phyloP scores from a whole-genome alignment of 2,888 invertebrate genomes.

The Lasius platythorax region DNA sequence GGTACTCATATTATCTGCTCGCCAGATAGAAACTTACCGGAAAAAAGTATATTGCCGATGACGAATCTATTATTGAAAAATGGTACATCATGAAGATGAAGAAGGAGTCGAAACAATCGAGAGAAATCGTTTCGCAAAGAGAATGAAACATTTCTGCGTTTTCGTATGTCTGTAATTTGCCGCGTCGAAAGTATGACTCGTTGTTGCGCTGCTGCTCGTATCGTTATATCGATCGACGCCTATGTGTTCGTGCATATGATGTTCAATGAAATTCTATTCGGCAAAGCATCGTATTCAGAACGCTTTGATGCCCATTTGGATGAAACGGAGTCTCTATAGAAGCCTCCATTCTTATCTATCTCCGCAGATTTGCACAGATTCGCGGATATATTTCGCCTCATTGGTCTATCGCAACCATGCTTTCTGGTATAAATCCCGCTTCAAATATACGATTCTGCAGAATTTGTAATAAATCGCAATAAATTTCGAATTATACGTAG shows the following conservation, averaged over 20 bases:
- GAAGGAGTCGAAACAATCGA: not conserved
- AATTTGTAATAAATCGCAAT: not conserved
- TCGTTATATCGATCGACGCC: not conserved
- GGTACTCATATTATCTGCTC: not conserved
- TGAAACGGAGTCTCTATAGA: not conserved
- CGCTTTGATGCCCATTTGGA: not conserved
- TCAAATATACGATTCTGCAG: not conserved
- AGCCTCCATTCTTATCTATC: not conserved
- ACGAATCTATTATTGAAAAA: not conserved
- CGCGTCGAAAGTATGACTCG: not conserved
- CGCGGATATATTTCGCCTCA: not conserved
- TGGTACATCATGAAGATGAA: not conserved
- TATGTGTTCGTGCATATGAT: not conserved
- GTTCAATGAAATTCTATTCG: not conserved
- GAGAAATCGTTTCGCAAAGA: not conserved
- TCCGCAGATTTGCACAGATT: conserved; percentile 12
- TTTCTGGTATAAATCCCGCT: not conserved
- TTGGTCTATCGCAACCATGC: not conserved
- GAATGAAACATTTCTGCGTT: not conserved
- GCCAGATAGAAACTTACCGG: not conserved
- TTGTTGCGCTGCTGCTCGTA: not conserved
- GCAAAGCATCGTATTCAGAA: not conserved
- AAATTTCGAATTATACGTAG: not conserved
- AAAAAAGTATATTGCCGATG: not conserved
- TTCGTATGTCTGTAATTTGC: conserved; percentile 1